Base-by-base conservation (phyloP, 2,888 invertebrate genomes). In the Luperina testacea region DNA sequence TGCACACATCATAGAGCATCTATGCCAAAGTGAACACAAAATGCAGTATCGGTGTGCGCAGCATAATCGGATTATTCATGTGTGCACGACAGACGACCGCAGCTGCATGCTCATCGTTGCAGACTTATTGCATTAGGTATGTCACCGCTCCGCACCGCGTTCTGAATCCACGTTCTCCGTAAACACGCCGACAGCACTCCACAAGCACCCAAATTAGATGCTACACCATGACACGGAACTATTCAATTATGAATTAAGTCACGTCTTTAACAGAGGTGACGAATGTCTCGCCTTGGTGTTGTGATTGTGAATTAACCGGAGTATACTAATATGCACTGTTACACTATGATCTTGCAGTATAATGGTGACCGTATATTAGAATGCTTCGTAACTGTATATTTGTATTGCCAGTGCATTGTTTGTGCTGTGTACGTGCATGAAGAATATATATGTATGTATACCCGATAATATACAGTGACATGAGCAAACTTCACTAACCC, bases 61-160 rank as follows among this genome's bases (percentile, higher is more conserved):
- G 64, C 64, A 72, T 81, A 82, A 77, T 81, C 73, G 65, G 65
- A 83, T 84, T 84, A 86, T 75, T 78, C 76, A 81, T 76, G 77
- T 82, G 78, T 78, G 69, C 73, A 77, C 38, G 78, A 78, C 78
- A 59, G 81, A 64, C 82, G 77, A 83, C 82, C 89, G 72, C 78
- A 75, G 78, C 65, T 65, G 61, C 70, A 42, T 72, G 78, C 75
- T 77, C 74, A 69, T 72, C 75, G 82, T 80, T 77, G 78, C 83
- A 79, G 81, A 82, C 88, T 88, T 88, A 88, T 88, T 89, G 86
- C 84, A 84, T 90, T 85, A 71, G 71, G 65, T 42, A 85, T 81
- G 87, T 88, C 83, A 81, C 64, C 45, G 65, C 71, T 69, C 67
- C 70, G 48, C 68, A 27, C 59, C 57, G 57, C 48, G 57, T 48